Evolutionary conservation across 2,113 vertebrate species (phyloP), one percentile per base, ranked within the genome.

Genomic region (Raja brachyura): DNA sequence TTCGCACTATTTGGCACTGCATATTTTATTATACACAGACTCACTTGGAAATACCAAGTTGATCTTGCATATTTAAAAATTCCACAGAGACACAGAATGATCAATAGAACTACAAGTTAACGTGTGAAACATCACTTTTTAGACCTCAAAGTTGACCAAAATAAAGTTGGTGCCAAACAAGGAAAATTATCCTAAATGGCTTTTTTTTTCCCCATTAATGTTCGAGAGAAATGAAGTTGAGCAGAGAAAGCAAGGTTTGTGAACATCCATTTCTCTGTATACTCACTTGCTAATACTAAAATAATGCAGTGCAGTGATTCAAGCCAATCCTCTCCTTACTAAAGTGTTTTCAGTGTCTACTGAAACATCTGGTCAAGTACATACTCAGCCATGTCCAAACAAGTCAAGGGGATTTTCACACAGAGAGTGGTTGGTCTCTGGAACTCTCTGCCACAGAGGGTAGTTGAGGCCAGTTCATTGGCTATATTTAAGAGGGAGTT

Each of bases 231-330:
- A 5, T 31, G 59, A 88, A 88, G n/a, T 88, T 88, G 59, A 63
- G 25, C 28, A 16, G 59, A 66, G 83, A 63, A 31, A 31, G 28
- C 63, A 59, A 63, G 25, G 59, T 63, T 88, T 63, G 56, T n/a
- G n/a, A 63, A 63, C 54, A 63, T n/a, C 59, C 31, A 14, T 86
- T 86, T n/a, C 25, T 86, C 81, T 54, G 10, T 61, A 85, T 85
- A 8, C 22, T 86, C 54, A 61, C 56, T 86, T 86, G 59, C n/a
- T 31, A 6, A 20, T 88, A 63, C 56, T 88, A 31, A n/a, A 56
- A 85, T 85, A 88, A 88, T n/a, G n/a, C n/a, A 63, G n/a, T n/a
- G 14, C n/a, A 88, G n/a, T 63, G 59, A 63, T 88, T 88, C 31
- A 61, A 63, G 28, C 31, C n/a, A 66, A 13, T 11, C 59, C 8